A percentile compares a stretch with the other conserved stretches of the same genome.
Evolutionary conservation across 2,888 invertebrate genomes (phyloP).

Genomic region (Nesidiocoris tenuis): DNA sequence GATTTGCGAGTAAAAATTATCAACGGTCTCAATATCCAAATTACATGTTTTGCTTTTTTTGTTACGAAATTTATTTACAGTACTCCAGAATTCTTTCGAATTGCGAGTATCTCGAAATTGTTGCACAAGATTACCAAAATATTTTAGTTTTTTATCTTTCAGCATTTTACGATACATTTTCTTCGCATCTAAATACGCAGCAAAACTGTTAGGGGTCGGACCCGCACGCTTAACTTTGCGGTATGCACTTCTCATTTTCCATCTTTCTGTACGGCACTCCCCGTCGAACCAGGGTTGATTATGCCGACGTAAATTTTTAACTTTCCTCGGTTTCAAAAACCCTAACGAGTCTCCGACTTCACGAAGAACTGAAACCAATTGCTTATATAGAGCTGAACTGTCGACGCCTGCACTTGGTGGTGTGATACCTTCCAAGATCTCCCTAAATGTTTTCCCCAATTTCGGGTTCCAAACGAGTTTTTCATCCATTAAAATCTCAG

Average conservation of each 20-base stretch:
- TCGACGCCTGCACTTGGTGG: too few relatives aligned
- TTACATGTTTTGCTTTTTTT: background rate
- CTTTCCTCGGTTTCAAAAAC: background rate
- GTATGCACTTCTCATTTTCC: background rate
- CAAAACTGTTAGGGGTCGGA: background rate
- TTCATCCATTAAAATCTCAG: background rate
- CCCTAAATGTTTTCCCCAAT: background rate
- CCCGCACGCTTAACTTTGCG: background rate
- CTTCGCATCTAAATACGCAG: background rate
- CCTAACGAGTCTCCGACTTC: background rate
- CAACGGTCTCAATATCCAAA: background rate
- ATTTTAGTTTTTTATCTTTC: background rate
- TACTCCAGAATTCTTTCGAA: background rate
- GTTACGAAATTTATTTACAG: background rate
- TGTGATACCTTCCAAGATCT: background rate
- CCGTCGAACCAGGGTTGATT: background rate
- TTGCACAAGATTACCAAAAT: background rate
- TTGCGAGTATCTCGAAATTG: background rate
- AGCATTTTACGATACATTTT: background rate
- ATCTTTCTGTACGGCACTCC: background rate
- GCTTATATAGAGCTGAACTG: background rate
- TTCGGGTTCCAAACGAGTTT: background rate
- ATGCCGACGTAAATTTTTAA: background rate
- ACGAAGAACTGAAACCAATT: background rate
- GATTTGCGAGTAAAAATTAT: background rate